Conservation (phyloP, 2,888 invertebrate species). For the Agrochola lota region DNA sequence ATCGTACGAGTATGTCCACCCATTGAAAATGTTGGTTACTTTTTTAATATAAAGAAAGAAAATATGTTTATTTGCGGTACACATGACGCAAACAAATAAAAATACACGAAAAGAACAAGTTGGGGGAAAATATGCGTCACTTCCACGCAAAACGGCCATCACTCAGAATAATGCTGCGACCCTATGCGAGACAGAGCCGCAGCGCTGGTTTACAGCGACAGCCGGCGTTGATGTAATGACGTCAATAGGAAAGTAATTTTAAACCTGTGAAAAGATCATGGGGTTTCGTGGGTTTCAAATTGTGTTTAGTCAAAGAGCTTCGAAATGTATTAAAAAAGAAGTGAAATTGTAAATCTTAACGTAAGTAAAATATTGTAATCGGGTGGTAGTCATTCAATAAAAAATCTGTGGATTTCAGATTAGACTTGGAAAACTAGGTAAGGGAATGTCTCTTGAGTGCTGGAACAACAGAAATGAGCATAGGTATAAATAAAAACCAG, state of each 20-base stretch:
- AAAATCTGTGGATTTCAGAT: background rate
- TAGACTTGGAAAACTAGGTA: too few species aligned
- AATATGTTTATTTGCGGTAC: too few species aligned
- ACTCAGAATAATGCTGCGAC: too few species aligned
- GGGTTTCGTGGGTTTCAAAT: background rate
- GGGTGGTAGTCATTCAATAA: background rate
- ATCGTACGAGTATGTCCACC: background rate
- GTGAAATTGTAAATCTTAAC: background rate
- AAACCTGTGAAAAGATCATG: background rate
- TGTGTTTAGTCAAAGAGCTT: background rate
- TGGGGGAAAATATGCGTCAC: too few species aligned
- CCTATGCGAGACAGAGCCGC: too few species aligned
- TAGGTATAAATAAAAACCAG: background rate
- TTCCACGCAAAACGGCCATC: too few species aligned
- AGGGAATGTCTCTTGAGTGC: background rate
- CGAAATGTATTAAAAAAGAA: background rate
- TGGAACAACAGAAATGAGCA: background rate
- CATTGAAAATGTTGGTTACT: background rate
- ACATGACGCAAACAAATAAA: too few species aligned
- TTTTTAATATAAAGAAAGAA: too few species aligned
- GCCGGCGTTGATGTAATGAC: too few species aligned
- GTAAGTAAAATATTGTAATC: background rate
- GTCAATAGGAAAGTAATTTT: background rate
- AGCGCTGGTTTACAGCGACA: too few species aligned
- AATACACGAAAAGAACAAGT: too few species aligned